phyloP scores from a whole-genome alignment of 2,888 invertebrate genomes.

The Leptopterna dolabrata region DNA sequence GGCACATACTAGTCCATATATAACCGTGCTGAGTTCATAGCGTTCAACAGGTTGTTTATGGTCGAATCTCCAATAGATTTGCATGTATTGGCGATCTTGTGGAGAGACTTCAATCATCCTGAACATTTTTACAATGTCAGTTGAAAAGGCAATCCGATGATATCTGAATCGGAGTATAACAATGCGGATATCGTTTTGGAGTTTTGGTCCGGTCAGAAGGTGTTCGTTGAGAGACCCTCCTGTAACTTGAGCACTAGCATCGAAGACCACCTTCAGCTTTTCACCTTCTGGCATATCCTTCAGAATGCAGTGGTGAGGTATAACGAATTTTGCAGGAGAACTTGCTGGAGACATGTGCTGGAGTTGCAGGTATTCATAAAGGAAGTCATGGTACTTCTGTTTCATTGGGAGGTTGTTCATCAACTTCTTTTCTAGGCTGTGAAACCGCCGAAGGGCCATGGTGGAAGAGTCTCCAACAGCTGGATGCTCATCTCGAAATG shows the following conservation, averaged over 20 bases:
- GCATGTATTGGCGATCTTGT: not conserved
- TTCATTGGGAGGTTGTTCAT: not conserved
- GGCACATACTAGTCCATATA: conserved; percentile 40
- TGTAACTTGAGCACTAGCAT: not conserved
- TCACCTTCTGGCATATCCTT: not conserved
- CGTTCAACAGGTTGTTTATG: not conserved
- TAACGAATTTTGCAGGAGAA: not conserved
- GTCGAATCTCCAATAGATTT: conserved; percentile 23
- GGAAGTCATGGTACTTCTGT: conserved; percentile 56
- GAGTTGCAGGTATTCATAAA: conserved; percentile 60
- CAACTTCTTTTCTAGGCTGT: conserved; percentile 45
- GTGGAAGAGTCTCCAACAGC: conserved; percentile 33
- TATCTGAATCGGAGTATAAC: conserved; percentile 8
- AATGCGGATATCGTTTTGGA: conserved; percentile 8
- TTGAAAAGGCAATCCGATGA: conserved; percentile 7
- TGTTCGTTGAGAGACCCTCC: conserved; percentile 34
- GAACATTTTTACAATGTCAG: conserved; percentile 40
- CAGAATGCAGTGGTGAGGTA: conserved; percentile 34
- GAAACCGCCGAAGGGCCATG: conserved; percentile 36
- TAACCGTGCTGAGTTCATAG: conserved; percentile 32
- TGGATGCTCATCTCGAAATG: not conserved
- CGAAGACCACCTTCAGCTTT: conserved; percentile 38
- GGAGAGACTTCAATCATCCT: not conserved
- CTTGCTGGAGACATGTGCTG: conserved; percentile 59
- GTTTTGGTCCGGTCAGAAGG: conserved; percentile 35